phyloP scores from a whole-genome alignment of 2,113 vertebrate species.

The Microtus pennsylvanicus region DNA sequence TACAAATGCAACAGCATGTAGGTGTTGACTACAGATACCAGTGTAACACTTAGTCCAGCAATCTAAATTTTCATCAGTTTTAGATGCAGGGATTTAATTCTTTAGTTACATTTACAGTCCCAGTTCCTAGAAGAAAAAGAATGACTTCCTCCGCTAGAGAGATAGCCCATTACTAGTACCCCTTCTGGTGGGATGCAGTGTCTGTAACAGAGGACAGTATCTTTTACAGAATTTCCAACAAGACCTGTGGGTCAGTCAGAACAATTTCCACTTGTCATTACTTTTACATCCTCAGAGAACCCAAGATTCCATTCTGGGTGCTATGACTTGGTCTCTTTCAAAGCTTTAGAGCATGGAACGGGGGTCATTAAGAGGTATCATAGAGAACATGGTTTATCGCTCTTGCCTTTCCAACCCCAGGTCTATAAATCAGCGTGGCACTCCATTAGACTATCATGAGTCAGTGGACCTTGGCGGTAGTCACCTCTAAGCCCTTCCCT shows the following conservation, averaged over 20 bases:
- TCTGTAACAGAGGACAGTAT: background rate
- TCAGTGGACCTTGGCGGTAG: background rate
- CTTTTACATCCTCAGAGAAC: background rate
- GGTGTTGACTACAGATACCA: background rate
- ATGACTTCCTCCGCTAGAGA: background rate
- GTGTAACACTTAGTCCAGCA: background rate
- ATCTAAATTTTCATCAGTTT: slow-evolving; percentile 35
- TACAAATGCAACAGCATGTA: background rate
- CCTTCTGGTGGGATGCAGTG: background rate
- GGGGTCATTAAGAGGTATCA: background rate
- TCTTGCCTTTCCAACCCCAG: background rate
- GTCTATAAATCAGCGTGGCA: background rate
- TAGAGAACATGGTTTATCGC: background rate
- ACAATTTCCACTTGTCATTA: background rate
- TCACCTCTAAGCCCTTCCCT: background rate
- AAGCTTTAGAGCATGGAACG: background rate
- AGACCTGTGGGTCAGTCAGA: background rate
- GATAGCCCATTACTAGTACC: background rate
- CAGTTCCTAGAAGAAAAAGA: background rate
- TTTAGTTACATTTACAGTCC: slow-evolving; percentile 1
- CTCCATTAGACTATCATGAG: background rate
- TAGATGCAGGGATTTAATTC: background rate
- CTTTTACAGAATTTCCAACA: background rate
- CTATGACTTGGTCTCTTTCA: slow-evolving; percentile 21
- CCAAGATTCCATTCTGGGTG: background rate